Percentiles rank a stretch among this genome's conserved stretches.
Conservation (phyloP, 2,888 invertebrate species). For the Himalopsyche tibetana region DNA sequence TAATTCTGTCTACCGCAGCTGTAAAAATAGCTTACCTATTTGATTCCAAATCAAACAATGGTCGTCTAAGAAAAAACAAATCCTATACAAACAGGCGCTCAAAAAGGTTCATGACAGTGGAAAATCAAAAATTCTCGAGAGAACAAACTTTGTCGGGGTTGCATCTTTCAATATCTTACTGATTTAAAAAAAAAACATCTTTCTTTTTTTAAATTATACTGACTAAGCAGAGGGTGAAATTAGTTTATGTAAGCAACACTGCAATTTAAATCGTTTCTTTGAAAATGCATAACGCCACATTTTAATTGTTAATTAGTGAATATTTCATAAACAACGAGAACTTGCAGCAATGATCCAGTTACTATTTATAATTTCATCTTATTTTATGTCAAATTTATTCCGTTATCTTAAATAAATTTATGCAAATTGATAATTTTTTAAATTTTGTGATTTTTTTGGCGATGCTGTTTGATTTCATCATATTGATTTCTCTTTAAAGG, state of each 20-base stretch:
- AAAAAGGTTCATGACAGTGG: not conserved
- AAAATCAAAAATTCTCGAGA: conserved; percentile 12
- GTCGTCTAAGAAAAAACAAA: conserved; percentile 16
- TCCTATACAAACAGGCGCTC: conserved; percentile 6
- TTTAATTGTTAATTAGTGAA: too few species aligned
- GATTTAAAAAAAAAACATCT: not conserved
- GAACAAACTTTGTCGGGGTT: not conserved
- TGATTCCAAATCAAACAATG: not conserved
- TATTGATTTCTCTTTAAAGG: too few species aligned
- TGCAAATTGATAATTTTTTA: too few species aligned
- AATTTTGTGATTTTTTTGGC: too few species aligned
- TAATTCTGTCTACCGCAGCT: not conserved
- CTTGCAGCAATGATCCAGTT: too few species aligned
- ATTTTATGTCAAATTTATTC: too few species aligned
- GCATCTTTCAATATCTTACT: conserved; percentile 5
- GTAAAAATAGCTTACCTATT: conserved; percentile 7
- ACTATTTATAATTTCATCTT: too few species aligned
- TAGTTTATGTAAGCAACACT: not conserved
- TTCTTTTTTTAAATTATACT: not conserved
- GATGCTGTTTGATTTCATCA: too few species aligned
- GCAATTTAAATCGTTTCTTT: too few species aligned
- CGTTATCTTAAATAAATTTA: too few species aligned
- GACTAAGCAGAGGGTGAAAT: not conserved
- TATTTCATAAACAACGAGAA: too few species aligned
- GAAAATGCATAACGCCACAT: too few species aligned